Base-by-base conservation (phyloP, 2,113 vertebrate species). In the Prinia subflava region DNA sequence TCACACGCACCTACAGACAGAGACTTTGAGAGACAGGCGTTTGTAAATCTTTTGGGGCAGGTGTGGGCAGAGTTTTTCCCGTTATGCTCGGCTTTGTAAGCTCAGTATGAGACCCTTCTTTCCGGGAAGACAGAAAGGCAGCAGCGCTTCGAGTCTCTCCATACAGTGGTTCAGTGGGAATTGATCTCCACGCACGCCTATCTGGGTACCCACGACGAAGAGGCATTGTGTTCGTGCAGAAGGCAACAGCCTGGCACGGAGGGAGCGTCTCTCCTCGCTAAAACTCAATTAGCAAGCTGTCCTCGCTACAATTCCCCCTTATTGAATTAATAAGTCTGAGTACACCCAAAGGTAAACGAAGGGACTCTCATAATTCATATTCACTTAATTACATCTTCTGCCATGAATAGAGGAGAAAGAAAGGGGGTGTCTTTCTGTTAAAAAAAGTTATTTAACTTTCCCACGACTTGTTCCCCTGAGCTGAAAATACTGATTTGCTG, bases 371-470 rank as follows among this genome's bases (percentile, higher is more conserved):
- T 98, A 98, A 98, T 98, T 98, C 97, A 98, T 98, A 98, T 98
- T 97, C 97, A 94, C 98, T 98, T 98, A 98, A 98, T 98, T 98
- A 97, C 97, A 94, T 97, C 97, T 97, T 96, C 97, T 98, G 94
- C 88, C 53, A 63, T 98, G 97, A 98, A 97, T 97, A 96, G 95
- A 83, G 68, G 74, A 33, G 95, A 96, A 94, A 95, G 96, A 95
- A 96, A 97, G 93, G 97, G 96, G 96, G 97, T 96, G 96, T 96
- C 97, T 97, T 97, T 97, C 96, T 94, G 94, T 94, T 91, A 95
- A 70, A 96, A 96, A 98, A 98, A 97, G 98, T 98, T 99, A 99
- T 99, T 99, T 99, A 99, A 99, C 99, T 99, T 99, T 99, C 99
- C 99, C 99, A 99, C 99, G 99, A 98, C 97, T 98, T 86, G 95